phyloP scores from a whole-genome alignment of 2,888 invertebrate genomes.

The Acrobasis consociella region DNA sequence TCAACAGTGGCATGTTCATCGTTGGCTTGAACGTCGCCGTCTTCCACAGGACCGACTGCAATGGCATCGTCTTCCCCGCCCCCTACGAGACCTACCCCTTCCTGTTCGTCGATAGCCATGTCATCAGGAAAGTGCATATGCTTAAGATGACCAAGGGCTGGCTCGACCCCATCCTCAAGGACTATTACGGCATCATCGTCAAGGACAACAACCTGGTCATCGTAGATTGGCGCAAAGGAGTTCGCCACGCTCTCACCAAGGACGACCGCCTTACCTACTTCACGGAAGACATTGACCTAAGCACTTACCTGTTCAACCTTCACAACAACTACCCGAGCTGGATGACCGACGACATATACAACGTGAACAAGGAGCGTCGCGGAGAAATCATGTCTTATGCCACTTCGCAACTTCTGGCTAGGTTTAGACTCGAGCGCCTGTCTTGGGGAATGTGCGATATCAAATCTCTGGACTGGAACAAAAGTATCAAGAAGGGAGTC shows the following conservation, averaged over 20 bases:
- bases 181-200: constrained; percentile 76
- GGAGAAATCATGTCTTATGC: constrained; percentile 84
- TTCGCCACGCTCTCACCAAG: constrained; percentile 80
- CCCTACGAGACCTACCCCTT: constrained; percentile 91
- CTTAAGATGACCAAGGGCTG: constrained; percentile 84
- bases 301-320: constrained; percentile 86
- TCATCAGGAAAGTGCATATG: constrained; percentile 86
- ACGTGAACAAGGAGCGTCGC: constrained; percentile 72
- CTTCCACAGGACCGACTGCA: constrained; percentile 86
- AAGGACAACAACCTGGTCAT: constrained; percentile 83
- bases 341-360: constrained; percentile 82
- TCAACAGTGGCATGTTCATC: constrained; percentile 89
- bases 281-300: constrained; percentile 90
- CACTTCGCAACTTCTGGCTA: constrained; percentile 85
- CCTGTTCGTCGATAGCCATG: constrained; percentile 87
- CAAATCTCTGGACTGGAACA: constrained; percentile 71
- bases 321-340: constrained; percentile 87
- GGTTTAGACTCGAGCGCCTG: constrained; percentile 77
- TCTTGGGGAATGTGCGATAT: constrained; percentile 75
- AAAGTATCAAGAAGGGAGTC: constrained; percentile 74
- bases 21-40: constrained; percentile 87
- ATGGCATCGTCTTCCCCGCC: constrained; percentile 86
- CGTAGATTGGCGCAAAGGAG: constrained; percentile 86
- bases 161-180: constrained; percentile 75
- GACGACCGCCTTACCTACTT: constrained; percentile 87